Conservation (phyloP, 2,888 invertebrate species). For the Lepeophtheirus nordmannii region DNA sequence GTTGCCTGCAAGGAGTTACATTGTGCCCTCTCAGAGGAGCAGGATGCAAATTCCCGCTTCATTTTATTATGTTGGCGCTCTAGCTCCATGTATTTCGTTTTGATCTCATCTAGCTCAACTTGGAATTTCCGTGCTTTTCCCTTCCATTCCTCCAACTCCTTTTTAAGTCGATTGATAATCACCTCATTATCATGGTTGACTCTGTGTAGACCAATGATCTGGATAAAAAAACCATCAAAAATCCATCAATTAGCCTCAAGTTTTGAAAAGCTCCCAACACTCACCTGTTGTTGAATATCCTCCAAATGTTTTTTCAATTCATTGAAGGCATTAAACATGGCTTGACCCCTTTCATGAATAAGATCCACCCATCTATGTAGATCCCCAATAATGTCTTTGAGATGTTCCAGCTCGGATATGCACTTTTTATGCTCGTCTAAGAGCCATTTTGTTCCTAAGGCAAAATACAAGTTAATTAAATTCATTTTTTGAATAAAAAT, state of each 20-base stretch:
- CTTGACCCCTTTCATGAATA: slow-evolving; percentile 9
- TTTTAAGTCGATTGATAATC: slow-evolving; percentile 13
- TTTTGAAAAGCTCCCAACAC: neutral
- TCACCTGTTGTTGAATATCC: slow-evolving; percentile 9
- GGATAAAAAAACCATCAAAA: neutral
- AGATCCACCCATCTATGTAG: slow-evolving; percentile 13
- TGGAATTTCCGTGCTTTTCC: neutral
- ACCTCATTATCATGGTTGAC: slow-evolving; percentile 1
- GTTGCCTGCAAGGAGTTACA: neutral
- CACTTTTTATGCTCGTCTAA: slow-evolving; percentile 16
- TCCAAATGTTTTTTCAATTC: slow-evolving; percentile 18
- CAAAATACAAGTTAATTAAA: neutral
- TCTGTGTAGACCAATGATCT: slow-evolving; percentile 10
- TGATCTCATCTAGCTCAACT: slow-evolving; percentile 10
- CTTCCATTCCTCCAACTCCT: slow-evolving; percentile 16
- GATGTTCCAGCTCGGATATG: slow-evolving; percentile 8
- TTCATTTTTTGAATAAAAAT: neutral
- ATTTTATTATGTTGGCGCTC: slow-evolving; percentile 13
- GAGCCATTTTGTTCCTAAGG: slow-evolving; percentile 12
- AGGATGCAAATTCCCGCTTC: neutral
- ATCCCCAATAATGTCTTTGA: slow-evolving; percentile 13
- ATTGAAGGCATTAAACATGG: slow-evolving; percentile 15
- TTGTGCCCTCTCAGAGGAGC: neutral
- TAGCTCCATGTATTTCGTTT: slow-evolving; percentile 5
- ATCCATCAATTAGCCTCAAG: neutral